Base-by-base conservation (phyloP, 1,140 invertebrate genomes). In the Steinernema khuongi region DNA sequence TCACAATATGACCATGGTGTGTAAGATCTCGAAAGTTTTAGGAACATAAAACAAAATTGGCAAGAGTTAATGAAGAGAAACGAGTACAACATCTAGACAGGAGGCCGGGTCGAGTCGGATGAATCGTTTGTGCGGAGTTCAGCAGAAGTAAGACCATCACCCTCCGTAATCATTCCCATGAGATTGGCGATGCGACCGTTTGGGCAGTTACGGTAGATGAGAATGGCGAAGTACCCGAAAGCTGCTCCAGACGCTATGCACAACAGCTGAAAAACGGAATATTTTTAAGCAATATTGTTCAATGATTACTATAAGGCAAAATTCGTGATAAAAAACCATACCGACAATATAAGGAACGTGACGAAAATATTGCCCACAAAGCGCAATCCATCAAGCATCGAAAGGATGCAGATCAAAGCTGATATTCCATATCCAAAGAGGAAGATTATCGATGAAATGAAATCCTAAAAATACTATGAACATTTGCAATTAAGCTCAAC, bases 391-490 rank as follows among this genome's bases (percentile, higher is more conserved):
- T 60, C 50, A 4, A 60, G 22, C 11, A 26, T 26, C 14, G 14
- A n/a, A 22, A 60, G 50, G 50, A 60, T 60, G 50, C 50, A 60
- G 22, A 60, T 60, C 22, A 60, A 26, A 14, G 50, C 11, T 7
- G 50, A 60, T 14, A 60, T 60, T 4, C 50, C 50, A 26, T 60
- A 60, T 26, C 50, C 50, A 22, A 60, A 60, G 7, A 60, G 50
- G 50, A 60, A 60, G 4, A 60, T 7, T 7, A 60, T 60, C 50
- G 50, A 14, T n/a, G 50, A 7, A 22, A 60, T 14, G 50, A 60
- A 60, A 60, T 60, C 50, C 50, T 60, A 22, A 17, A 60, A 60
- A 60, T 41, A 41, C n/a, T 11, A 41, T n/a, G 36, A 41, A 41
- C 36, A 41, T 7, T 41, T 11, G n/a, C 7, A 41, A 7, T 11